A percentile compares a stretch with the other conserved stretches of the same genome.
Conservation (phyloP, 2,113 vertebrate genomes). For the Vanacampus margaritifer region DNA sequence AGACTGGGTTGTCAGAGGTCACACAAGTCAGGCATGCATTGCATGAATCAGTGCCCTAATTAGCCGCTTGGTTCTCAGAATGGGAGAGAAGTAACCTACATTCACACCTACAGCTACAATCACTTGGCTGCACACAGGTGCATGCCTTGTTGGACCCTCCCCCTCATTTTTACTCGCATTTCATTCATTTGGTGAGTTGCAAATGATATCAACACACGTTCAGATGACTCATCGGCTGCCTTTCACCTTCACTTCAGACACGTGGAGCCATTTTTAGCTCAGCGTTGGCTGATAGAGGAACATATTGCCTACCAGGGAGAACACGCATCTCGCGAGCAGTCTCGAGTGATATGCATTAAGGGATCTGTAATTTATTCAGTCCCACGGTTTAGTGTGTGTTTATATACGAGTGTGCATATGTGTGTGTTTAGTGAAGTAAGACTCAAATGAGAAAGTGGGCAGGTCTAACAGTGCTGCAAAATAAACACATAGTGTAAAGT, state of each 20-base stretch:
- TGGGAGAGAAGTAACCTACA: background rate
- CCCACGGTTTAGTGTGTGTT: slow-evolving; percentile 10
- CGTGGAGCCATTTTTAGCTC: slow-evolving; percentile 55
- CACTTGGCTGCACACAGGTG: background rate
- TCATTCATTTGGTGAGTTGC: background rate
- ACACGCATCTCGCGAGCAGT: slow-evolving; percentile 2
- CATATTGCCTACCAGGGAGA: slow-evolving; percentile 44
- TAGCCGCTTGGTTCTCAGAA: background rate
- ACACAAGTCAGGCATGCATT: background rate
- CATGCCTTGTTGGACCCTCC: background rate
- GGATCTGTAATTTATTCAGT: slow-evolving; percentile 35
- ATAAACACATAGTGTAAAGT: background rate
- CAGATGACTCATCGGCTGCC: slow-evolving; percentile 53
- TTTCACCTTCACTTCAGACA: slow-evolving; percentile 49
- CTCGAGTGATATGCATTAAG: slow-evolving; percentile 31
- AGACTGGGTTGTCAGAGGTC: background rate
- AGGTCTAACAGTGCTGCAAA: background rate
- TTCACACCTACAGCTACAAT: background rate
- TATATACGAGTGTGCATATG: slow-evolving; percentile 13
- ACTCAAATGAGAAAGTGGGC: background rate
- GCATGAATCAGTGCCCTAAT: background rate
- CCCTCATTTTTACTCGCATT: background rate
- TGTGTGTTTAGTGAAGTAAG: slow-evolving; percentile 3
- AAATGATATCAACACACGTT: slow-evolving; percentile 14
- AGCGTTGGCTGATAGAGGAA: slow-evolving; percentile 46